These are phyloP conservation scores for Smutsia gigantea DNA, from an alignment of 2,797 vertebrate genomes.

Conservation along the genomic window DNA sequence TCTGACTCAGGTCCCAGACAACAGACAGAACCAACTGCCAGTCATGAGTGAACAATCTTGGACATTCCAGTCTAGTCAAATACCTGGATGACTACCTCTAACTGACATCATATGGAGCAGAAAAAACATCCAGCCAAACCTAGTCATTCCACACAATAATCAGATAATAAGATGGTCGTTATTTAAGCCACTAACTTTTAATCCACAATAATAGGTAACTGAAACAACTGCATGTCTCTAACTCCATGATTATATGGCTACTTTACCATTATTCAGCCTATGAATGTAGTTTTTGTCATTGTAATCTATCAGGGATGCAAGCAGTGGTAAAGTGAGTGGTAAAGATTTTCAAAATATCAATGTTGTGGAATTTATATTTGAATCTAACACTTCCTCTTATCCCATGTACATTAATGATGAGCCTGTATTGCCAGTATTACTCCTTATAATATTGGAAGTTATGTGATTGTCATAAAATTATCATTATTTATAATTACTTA, in stretches of 20 bases:
- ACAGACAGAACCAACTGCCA: not conserved
- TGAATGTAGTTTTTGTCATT: not conserved
- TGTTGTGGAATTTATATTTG: not conserved
- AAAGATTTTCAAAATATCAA: conserved; percentile 5
- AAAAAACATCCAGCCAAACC: not conserved
- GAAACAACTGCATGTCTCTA: not conserved
- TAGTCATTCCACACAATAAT: not conserved
- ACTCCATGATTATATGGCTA: not conserved
- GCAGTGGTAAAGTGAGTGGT: not conserved
- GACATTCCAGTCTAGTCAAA: not conserved
- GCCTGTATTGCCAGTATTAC: not conserved
- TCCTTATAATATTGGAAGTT: conserved; percentile 35
- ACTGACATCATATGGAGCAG: not conserved
- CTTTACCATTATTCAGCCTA: not conserved
- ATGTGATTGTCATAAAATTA: conserved; percentile 34
- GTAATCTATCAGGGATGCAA: not conserved
- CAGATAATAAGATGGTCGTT: not conserved
- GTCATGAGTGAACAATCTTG: not conserved
- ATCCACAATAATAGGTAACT: not conserved
- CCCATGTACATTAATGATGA: not conserved
- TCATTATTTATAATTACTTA: not conserved
- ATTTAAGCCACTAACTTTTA: conserved; percentile 6
- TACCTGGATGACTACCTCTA: not conserved
- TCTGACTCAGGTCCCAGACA: not conserved
- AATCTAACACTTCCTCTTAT: not conserved